Evolutionary conservation across 2,888 invertebrate species (phyloP), one percentile per base, ranked within the genome.

Genomic region (Cecidostiba fungosa): DNA sequence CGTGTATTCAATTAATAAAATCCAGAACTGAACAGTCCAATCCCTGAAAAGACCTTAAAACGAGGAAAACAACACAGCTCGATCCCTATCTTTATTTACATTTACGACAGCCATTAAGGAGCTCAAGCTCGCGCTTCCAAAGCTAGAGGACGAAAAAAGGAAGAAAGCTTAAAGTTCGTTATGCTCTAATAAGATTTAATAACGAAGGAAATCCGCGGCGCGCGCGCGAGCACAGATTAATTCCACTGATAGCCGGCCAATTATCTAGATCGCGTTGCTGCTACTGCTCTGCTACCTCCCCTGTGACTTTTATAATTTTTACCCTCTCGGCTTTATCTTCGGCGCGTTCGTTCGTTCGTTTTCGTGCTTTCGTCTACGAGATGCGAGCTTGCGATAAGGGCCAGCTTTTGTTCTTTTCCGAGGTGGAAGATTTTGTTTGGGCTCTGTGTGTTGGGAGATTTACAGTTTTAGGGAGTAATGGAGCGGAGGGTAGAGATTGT

Each of bases 211-310:
- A 89, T 88, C 88, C 83, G 85, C 69, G 82, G 85, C 77, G 82
- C 77, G 12, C 8, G 79, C 82, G 82, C 77, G 12, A 16, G 79
- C 82, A 76, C 72, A 81, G 90, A 90, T 90, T 90, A 85, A 87
- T 88, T 87, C 79, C 74, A 66, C 36, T 82, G 90, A 90, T 90
- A 89, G 85, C 54, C 86, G n/a, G 76, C 1, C 87, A 87, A 90
- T 89, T 89, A 86, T 89, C 87, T 72, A 72, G 82, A 82, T 81
- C 87, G 82, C n/a, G n/a, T 59, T 8, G 8, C 54, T n/a, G 2
- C n/a, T 6, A 5, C 54, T n/a, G 19, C 19, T 8, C 50, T 5
- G 3, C 50, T n/a, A 23, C 54, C 54, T 87, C 32, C 73, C 23
- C 62, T 23, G 23, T 29, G 32, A 69, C 50, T 79, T 79, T 79